phyloP scores from a whole-genome alignment of 1,140 invertebrate species.

The Scylla paramamosain region DNA sequence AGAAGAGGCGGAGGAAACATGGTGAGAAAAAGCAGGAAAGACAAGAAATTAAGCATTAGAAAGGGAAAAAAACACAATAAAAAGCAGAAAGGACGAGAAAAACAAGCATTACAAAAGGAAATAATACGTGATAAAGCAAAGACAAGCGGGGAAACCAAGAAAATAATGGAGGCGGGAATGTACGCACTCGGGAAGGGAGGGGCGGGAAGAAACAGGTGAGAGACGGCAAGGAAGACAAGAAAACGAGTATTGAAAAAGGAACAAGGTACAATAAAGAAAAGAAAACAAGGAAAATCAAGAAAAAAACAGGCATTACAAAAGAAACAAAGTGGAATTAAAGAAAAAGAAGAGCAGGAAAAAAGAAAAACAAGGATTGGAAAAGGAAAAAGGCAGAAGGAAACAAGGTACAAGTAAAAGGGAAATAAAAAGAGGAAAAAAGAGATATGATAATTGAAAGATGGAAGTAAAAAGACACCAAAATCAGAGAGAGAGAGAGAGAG shows the following conservation, averaged over 20 bases:
- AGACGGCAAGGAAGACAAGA: background rate
- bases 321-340: too few species aligned
- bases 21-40: background rate
- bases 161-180: too few species aligned
- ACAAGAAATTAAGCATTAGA: too few species aligned
- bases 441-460: background rate
- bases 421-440: background rate
- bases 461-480: too few species aligned
- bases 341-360: constrained; percentile 5
- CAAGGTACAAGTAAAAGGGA: constrained; percentile 1
- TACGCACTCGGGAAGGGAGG: background rate
- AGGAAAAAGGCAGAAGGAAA: too few species aligned
- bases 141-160: too few species aligned
- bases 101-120: background rate
- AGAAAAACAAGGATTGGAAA: background rate
- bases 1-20: background rate
- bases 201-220: too few species aligned
- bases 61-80: too few species aligned
- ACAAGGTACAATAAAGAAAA: background rate
- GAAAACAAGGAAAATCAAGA: background rate
- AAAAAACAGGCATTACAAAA: background rate
- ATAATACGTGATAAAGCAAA: background rate
- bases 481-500: too few species aligned
- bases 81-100: background rate
- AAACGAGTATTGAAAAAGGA: background rate